Conservation (phyloP, 2,888 invertebrate genomes). For the Spilarctia lutea region DNA sequence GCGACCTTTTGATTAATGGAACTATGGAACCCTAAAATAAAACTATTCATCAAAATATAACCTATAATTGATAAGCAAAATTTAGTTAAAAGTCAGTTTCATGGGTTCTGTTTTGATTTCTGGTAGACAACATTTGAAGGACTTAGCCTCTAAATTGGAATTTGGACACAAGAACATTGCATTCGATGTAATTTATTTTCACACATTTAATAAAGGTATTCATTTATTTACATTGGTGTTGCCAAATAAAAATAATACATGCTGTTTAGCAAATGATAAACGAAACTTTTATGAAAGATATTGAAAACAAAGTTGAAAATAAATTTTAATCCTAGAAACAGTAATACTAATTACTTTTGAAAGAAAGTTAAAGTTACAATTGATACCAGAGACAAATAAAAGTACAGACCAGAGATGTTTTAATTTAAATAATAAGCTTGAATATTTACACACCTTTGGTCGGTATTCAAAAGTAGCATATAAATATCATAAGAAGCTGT, state of each 20-base stretch:
- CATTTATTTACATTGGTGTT: constrained; percentile 27
- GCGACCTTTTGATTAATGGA: too few species aligned
- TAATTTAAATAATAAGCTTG: neutral
- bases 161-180: neutral
- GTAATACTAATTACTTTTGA: neutral
- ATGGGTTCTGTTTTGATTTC: neutral
- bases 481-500: constrained; percentile 41
- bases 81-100: too few species aligned
- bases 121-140: neutral
- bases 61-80: too few species aligned
- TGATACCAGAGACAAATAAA: neutral
- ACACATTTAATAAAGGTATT: constrained; percentile 29
- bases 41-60: too few species aligned
- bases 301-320: neutral
- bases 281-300: neutral
- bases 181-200: constrained; percentile 13
- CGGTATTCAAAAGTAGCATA: constrained; percentile 12
- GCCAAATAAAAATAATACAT: constrained; percentile 33
- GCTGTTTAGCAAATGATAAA: constrained; percentile 23
- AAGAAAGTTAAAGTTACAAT: neutral
- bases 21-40: too few species aligned
- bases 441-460: neutral
- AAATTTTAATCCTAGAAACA: neutral
- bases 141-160: constrained; percentile 20
- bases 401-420: constrained; percentile 33